phyloP scores from a whole-genome alignment of 2,113 vertebrate genomes.

The Sturnira hondurensis region DNA sequence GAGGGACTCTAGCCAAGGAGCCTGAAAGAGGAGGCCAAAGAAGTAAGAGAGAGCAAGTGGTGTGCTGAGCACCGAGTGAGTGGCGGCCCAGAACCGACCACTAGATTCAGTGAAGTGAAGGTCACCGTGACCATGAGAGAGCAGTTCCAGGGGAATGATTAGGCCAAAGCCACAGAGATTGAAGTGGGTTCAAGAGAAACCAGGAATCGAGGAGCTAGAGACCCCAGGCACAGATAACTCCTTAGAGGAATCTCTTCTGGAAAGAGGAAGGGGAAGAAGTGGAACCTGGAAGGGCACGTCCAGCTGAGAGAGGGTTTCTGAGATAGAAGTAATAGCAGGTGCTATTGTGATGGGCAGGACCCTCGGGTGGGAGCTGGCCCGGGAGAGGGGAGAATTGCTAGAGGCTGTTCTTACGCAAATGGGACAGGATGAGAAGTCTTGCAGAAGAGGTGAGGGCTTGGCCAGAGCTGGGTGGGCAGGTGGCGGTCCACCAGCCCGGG shows the following conservation, averaged over 20 bases:
- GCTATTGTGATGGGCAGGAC: not conserved
- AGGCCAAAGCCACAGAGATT: not conserved
- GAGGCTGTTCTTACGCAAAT: accelerated
- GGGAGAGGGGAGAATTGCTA: no score
- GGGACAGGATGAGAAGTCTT: not conserved
- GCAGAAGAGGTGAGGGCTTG: not conserved
- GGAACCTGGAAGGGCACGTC: not conserved
- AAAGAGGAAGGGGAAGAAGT: not conserved
- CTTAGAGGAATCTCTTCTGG: not conserved
- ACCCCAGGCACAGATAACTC: not conserved
- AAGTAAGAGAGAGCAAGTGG: accelerated
- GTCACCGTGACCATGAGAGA: not conserved
- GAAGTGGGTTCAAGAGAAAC: not conserved
- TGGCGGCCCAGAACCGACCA: no score
- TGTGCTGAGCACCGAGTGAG: not conserved
- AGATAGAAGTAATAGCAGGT: not conserved
- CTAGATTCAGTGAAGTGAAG: not conserved
- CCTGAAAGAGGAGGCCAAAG: not conserved
- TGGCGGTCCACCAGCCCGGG: not conserved
- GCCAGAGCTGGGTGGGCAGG: not conserved
- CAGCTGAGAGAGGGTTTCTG: not conserved
- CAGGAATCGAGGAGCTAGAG: not conserved
- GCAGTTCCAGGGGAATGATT: not conserved
- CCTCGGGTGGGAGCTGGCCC: accelerated
- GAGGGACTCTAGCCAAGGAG: not conserved